These are phyloP conservation scores for Drosophila kepulauana DNA, from an alignment of 1,140 invertebrate genomes.

Conservation along the genomic window DNA sequence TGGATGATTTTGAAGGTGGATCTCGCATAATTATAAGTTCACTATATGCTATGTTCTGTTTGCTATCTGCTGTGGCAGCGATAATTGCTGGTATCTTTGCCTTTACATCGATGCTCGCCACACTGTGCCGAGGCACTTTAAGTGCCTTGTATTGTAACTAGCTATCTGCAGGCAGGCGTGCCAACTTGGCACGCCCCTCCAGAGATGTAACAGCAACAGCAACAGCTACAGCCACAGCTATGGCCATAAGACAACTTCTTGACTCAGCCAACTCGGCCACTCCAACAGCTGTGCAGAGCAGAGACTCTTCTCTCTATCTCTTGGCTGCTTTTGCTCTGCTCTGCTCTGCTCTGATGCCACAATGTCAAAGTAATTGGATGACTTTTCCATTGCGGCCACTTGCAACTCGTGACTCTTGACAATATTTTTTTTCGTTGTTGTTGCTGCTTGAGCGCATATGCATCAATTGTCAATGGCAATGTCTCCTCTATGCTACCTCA, in stretches of 20 bases:
- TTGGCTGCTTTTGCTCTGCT: slow-evolving; percentile 3
- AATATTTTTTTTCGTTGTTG: slow-evolving; percentile 46
- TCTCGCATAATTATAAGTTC: slow-evolving; percentile 23
- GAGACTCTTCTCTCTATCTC: too few relatives aligned
- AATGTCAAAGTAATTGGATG: slow-evolving; percentile 83
- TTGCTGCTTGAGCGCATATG: slow-evolving; percentile 68
- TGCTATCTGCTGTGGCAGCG: slow-evolving; percentile 9
- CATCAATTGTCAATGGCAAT: slow-evolving; percentile 57
- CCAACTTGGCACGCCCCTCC: slow-evolving; percentile 40
- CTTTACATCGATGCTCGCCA: neutral
- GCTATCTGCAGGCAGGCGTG: slow-evolving; percentile 62
- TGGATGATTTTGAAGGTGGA: slow-evolving; percentile 34
- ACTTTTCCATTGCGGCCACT: slow-evolving; percentile 60
- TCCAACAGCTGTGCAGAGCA: slow-evolving; percentile 24
- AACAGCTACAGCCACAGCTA: neutral
- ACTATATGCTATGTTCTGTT: slow-evolving; percentile 11
- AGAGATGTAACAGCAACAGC: slow-evolving; percentile 21
- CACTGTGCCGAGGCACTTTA: slow-evolving; percentile 56
- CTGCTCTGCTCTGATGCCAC: slow-evolving; percentile 10
- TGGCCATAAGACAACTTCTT: slow-evolving; percentile 9
- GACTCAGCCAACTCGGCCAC: slow-evolving; percentile 32
- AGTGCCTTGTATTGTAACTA: slow-evolving; percentile 72
- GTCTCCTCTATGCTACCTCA: too few relatives aligned
- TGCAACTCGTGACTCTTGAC: slow-evolving; percentile 7
- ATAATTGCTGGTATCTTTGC: neutral